Evolutionary conservation across 1,140 invertebrate species (phyloP), one percentile per base, ranked within the genome.

Genomic region (Pseudomyrmex gracilis): DNA sequence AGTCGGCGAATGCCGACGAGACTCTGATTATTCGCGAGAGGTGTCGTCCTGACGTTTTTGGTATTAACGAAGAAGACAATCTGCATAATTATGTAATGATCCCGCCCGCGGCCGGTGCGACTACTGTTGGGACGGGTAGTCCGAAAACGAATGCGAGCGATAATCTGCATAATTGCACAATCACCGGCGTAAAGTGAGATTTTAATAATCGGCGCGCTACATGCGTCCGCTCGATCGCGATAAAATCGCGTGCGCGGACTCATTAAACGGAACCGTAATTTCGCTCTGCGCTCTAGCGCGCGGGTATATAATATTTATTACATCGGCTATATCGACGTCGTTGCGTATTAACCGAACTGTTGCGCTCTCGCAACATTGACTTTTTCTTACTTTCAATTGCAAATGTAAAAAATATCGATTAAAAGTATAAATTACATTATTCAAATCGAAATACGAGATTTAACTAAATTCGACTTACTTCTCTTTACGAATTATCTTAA

Each of bases 51-150:
- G 45, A 58, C 34, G 20, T 73, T 67, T 57, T 70, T 63, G 73
- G 76, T 77, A 78, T 82, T 82, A 82, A 86, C 73, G 73, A 68
- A 47, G 80, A 57, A 58, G 58, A 55, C 80, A 53, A 80, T 80
- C 66, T 80, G 76, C 76, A 80, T 87, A 77, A 90, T 90, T 89
- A 87, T 88, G 86, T 85, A 90, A 89, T 77, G 82, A 84, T 86
- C 66, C 7, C 60, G 55, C 82, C 82, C 82, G 58, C 67, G 78
- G 74, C 80, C 71, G 67, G 55, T 22, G 82, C 78, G 24, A 60
- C 51, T 73, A 80, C 64, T 24, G 22, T 49, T 60, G 63, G 13
- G 61, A 51, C 71, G 55, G 57, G 78, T 84, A 71, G 87, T 85
- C 64, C 64, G 84, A 70, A 84, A 84, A 80, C 49, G 55, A 66